Evolutionary conservation across 2,797 vertebrate species (phyloP).

Genomic region (Chelon auratus): DNA sequence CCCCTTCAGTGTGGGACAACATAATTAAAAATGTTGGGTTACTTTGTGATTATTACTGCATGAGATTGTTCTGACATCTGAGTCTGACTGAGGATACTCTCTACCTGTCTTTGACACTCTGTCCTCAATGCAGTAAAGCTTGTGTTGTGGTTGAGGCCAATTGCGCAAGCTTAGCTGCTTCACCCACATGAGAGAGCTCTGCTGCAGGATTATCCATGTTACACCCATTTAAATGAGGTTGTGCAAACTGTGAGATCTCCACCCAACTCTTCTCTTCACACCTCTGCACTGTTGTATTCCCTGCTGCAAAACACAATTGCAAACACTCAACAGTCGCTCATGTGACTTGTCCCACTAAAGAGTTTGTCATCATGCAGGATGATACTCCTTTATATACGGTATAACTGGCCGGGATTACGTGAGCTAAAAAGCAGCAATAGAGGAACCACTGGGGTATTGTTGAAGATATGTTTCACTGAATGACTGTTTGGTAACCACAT

Average conservation of each 20-base stretch:
- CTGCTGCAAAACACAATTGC: constrained; percentile 3
- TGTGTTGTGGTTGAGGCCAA: too few species aligned
- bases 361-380: too few species aligned
- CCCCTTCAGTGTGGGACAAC: too few species aligned
- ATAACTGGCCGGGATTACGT: too few species aligned
- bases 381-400: too few species aligned
- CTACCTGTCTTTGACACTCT: too few species aligned
- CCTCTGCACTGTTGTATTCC: not conserved
- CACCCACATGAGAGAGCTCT: too few species aligned
- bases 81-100: too few species aligned
- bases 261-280: not conserved
- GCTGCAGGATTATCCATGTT: not conserved
- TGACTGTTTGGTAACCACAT: constrained; percentile 39
- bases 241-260: not conserved
- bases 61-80: too few species aligned
- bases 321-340: constrained; percentile 6
- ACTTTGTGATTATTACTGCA: too few species aligned
- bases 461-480: constrained; percentile 52
- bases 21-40: too few species aligned
- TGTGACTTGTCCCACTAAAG: not conserved
- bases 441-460: constrained; percentile 11
- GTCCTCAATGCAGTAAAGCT: too few species aligned
- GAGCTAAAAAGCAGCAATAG: constrained; percentile 4
- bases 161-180: not conserved
- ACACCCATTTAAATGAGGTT: not conserved